Evolutionary conservation across 2,797 vertebrate genomes (phyloP).

Genomic region (Poecilia wingei): DNA sequence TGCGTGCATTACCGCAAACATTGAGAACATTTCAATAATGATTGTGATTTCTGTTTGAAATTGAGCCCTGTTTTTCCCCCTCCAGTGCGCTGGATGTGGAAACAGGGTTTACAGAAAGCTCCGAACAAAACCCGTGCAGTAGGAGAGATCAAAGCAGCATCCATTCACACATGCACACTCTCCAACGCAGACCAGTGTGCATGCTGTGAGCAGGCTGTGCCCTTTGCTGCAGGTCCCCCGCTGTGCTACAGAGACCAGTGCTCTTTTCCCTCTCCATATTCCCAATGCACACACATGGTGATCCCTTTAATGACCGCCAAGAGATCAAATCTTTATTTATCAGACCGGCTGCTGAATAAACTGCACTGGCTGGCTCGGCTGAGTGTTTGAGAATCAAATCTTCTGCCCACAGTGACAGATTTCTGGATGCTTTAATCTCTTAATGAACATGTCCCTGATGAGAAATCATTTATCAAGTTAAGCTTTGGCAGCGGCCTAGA

Average conservation of each 20-base stretch:
- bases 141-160: conserved; percentile 41
- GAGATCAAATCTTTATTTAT: conserved; percentile 61
- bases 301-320: conserved; percentile 50
- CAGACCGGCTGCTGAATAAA: conserved; percentile 42
- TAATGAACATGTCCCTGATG: conserved; percentile 17
- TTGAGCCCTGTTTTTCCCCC: conserved; percentile 25
- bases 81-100: conserved; percentile 20
- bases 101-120: conserved; percentile 20
- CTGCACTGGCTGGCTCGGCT: conserved; percentile 16
- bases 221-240: conserved; percentile 52
- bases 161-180: conserved; percentile 2
- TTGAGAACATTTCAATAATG: conserved; percentile 14
- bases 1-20: conserved; percentile 14
- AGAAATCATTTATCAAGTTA: conserved; percentile 24
- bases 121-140: conserved; percentile 25
- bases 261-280: conserved; percentile 45
- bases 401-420: conserved; percentile 14
- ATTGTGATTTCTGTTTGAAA: conserved; percentile 45
- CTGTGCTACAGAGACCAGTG: conserved; percentile 48
- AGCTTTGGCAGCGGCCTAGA: conserved; percentile 2
- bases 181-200: conserved; percentile 23
- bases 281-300: conserved; percentile 24
- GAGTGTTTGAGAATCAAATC: conserved; percentile 38
- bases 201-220: conserved; percentile 52
- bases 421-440: conserved; percentile 29